Evolutionary conservation across 35 echinoderm and acorn worm genomes (phyloP), one percentile per base, ranked within the genome.

Genomic region (Heliocidaris erythrogramma): DNA sequence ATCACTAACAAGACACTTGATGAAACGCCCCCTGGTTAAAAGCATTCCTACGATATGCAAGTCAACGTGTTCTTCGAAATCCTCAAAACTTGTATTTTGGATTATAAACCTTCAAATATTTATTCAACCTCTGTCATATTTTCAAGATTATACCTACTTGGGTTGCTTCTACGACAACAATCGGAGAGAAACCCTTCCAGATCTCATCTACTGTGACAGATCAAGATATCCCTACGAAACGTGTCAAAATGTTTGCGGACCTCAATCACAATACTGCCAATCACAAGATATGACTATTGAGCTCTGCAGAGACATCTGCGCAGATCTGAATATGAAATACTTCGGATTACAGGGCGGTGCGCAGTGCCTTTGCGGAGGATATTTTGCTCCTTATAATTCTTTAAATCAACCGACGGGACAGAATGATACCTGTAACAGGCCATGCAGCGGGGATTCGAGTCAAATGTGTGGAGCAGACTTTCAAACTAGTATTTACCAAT

Each of bases 151-250:
- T 35, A 89, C 86, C 32, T 92, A 92, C 30, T 49, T 92, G 3
- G 91, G 91, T 52, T 92, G 91, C 27, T 49, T 92, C 47, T 92
- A 92, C 32, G 91, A 92, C 91, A 48, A 27, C 8, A 30, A n/a
- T 29, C 14, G 50, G 10, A 32, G 91, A 92, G 91, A 92, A 50
- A 2, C 27, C 1, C 48, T 92, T 12, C 91, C 91, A 10, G 91
- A 92, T 59, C 91, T 92, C 11, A 92, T 92, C 49, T 92, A 48
- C 91, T 92, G 91, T 30, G 91, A 92, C 48, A 49, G 91, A 30
- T 4, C 9, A 17, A 32, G 5, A 10, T 21, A 53, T n/a, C 91
- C 91, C 13, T 92, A 92, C 49, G 24, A 92, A 13, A 92, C 91
- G 18, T 92, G 91, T 92, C 91, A 59, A 16, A 92, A 92, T 59